These are phyloP conservation scores for Strigamia transsilvanica DNA, from an alignment of 2,888 invertebrate species.

Conservation along the genomic window DNA sequence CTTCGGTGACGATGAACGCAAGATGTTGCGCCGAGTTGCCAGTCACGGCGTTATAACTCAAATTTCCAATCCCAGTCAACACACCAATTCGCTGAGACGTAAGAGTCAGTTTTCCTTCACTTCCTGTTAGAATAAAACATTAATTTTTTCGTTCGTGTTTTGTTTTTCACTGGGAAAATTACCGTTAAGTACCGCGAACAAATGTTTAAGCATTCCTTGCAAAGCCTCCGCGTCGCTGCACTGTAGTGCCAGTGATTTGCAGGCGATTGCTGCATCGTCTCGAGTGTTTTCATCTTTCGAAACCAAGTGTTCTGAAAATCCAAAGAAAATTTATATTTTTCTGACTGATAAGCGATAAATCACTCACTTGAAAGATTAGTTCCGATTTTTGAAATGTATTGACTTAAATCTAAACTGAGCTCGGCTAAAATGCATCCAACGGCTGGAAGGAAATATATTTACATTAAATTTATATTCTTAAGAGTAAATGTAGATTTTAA, in stretches of 20 bases:
- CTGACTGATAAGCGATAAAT: not conserved
- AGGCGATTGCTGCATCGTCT: constrained; percentile 76
- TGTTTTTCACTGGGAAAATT: constrained; percentile 51
- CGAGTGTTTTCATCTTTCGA: constrained; percentile 84
- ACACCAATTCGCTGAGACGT: constrained; percentile 88
- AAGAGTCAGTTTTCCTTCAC: constrained; percentile 88
- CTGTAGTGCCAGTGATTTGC: constrained; percentile 75
- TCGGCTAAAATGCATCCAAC: constrained; percentile 79
- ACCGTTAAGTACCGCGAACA: constrained; percentile 82
- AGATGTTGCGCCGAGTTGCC: constrained; percentile 70
- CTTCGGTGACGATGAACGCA: constrained; percentile 72
- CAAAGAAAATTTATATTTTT: not conserved
- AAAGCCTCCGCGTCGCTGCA: constrained; percentile 75
- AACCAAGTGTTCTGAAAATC: constrained; percentile 75
- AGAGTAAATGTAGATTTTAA: not conserved
- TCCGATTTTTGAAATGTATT: constrained; percentile 79
- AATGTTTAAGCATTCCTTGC: constrained; percentile 71
- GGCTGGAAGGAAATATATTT: constrained; percentile 59
- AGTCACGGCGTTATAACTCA: constrained; percentile 75
- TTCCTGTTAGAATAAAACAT: constrained; percentile 65
- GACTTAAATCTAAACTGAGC: constrained; percentile 78
- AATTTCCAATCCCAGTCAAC: constrained; percentile 76
- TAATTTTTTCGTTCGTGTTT: not conserved
- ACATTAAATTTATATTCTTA: not conserved
- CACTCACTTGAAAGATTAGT: constrained; percentile 79